Evolutionary conservation across 1,140 invertebrate species (phyloP).

Genomic region (Pseudomyrmex flavicornis): DNA sequence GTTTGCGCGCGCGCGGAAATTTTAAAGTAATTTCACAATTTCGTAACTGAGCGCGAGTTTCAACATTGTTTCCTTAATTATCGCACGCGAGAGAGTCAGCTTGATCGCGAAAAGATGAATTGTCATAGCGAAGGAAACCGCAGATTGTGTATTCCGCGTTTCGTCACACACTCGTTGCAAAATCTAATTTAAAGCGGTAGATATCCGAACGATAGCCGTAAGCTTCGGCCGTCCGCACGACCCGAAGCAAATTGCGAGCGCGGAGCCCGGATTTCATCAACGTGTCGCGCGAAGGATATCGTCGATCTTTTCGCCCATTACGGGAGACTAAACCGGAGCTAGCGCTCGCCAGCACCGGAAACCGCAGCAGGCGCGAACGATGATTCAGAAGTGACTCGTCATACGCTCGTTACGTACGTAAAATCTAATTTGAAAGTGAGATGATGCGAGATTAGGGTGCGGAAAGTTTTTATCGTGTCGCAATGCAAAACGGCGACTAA

Average conservation of each 20-base stretch:
- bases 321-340: slow-evolving; percentile 21
- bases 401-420: slow-evolving; percentile 35
- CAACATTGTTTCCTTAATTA: background rate
- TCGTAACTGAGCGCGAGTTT: background rate
- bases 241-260: slow-evolving; percentile 53
- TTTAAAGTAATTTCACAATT: background rate
- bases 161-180: slow-evolving; percentile 53
- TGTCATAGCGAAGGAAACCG: slow-evolving; percentile 39
- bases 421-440: slow-evolving; percentile 60
- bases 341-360: slow-evolving; percentile 35
- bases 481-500: slow-evolving; percentile 11
- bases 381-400: slow-evolving; percentile 47
- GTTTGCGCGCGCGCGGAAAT: background rate
- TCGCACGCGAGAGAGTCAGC: background rate
- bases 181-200: slow-evolving; percentile 45
- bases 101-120: slow-evolving; percentile 46
- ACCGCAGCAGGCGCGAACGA: slow-evolving; percentile 50
- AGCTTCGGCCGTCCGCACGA: slow-evolving; percentile 6
- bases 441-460: slow-evolving; percentile 44
- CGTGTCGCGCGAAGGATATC: slow-evolving; percentile 51
- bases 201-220: slow-evolving; percentile 13
- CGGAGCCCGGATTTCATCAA: slow-evolving; percentile 46
- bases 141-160: slow-evolving; percentile 45
- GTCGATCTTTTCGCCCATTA: slow-evolving; percentile 56
- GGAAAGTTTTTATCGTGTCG: slow-evolving; percentile 47